Evolutionary conservation across 2,797 vertebrate genomes (phyloP).

Genomic region (Malacoraja senta): DNA sequence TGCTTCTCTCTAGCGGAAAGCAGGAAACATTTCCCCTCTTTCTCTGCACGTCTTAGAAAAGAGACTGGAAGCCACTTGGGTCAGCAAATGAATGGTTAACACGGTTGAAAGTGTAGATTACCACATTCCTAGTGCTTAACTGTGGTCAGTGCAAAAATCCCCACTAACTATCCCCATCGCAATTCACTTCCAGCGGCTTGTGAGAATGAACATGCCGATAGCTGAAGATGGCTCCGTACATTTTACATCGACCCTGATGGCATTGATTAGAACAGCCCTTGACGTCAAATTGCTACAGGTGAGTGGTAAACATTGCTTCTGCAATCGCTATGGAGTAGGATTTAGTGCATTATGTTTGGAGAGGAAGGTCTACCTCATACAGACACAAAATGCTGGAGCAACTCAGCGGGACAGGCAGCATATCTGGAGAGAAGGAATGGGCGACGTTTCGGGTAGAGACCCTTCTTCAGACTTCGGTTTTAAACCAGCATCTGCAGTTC

Average conservation of each 20-base stretch:
- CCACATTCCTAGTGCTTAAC: neutral
- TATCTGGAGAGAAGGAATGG: too few relatives aligned
- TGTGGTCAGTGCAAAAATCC: neutral
- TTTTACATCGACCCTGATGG: slow-evolving; percentile 91
- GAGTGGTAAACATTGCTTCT: slow-evolving; percentile 40
- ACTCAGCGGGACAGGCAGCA: too few relatives aligned
- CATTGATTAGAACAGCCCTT: slow-evolving; percentile 84
- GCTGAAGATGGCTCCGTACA: slow-evolving; percentile 80
- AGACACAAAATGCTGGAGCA: too few relatives aligned
- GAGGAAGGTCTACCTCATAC: neutral
- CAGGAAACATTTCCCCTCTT: neutral
- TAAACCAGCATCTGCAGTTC: too few relatives aligned
- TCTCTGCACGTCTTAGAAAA: neutral
- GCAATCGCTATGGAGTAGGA: neutral
- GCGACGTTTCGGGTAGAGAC: too few relatives aligned
- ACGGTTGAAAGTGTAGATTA: neutral
- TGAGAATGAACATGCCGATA: slow-evolving; percentile 95
- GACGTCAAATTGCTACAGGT: slow-evolving; percentile 91
- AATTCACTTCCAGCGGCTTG: slow-evolving; percentile 66
- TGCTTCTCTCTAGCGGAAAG: neutral
- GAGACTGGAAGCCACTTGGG: too few relatives aligned
- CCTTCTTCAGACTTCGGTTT: too few relatives aligned
- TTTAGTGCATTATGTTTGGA: neutral
- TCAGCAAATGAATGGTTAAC: slow-evolving; percentile 30
- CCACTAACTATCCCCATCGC: neutral